A percentile compares a stretch with the other conserved stretches of the same genome.
These are phyloP conservation scores for Trichonephila clavata DNA, from an alignment of 1,140 invertebrate genomes.

Conservation along the genomic window DNA sequence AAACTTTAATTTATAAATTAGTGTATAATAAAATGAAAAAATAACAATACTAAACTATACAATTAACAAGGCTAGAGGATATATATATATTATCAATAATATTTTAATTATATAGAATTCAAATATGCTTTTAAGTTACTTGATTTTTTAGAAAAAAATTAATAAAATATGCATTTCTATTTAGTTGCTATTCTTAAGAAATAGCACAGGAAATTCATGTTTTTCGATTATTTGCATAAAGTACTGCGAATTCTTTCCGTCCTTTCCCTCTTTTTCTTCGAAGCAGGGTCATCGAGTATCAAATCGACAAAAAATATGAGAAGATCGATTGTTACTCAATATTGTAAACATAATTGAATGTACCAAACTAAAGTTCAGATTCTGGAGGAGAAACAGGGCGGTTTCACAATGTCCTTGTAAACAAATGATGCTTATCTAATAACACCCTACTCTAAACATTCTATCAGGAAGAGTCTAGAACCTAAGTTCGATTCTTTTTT, in stretches of 20 bases:
- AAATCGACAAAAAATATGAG: not conserved
- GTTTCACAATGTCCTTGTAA: conserved; percentile 25
- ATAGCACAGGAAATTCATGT: no score
- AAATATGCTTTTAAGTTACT: no score
- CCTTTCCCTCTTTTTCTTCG: not conserved
- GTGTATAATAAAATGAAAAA: no score
- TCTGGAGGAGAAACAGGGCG: not conserved
- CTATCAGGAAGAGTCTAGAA: conserved; percentile 41
- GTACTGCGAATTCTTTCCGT: not conserved
- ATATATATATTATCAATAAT: no score
- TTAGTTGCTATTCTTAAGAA: no score
- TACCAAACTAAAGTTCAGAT: conserved; percentile 20
- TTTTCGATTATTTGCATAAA: not conserved
- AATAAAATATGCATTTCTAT: no score
- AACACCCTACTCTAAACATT: not conserved
- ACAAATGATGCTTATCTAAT: conserved; percentile 30
- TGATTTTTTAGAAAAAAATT: no score
- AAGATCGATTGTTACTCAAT: not conserved
- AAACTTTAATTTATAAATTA: no score
- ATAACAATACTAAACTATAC: no score
- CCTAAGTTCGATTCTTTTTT: conserved; percentile 8
- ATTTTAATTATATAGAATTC: no score
- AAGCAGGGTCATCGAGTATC: not conserved
- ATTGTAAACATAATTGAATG: conserved; percentile 28
- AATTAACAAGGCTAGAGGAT: no score